A percentile compares a stretch with the other conserved stretches of the same genome.
phyloP scores from a whole-genome alignment of 1,140 invertebrate genomes.

The Drosophila mojavensis region DNA sequence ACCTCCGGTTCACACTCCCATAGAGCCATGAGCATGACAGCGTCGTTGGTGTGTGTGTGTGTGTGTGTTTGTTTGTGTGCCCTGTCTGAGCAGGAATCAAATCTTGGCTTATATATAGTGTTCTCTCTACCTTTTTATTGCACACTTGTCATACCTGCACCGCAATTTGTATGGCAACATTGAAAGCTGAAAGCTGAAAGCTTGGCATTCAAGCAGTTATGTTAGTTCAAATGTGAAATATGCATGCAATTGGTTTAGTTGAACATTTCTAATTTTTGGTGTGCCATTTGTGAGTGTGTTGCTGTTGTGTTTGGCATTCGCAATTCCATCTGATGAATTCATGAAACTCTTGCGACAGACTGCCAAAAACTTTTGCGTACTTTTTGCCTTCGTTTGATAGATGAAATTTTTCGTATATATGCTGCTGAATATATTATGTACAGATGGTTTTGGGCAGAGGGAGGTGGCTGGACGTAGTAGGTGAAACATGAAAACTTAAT shows the following conservation, averaged over 20 bases:
- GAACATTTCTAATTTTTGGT: conserved; percentile 54
- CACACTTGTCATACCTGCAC: conserved; percentile 63
- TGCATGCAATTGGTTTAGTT: conserved; percentile 41
- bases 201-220: conserved; percentile 15
- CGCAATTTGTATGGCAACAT: conserved; percentile 52
- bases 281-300: conserved; percentile 28
- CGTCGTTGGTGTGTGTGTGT: background rate
- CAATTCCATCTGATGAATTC: conserved; percentile 15
- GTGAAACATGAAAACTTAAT: conserved; percentile 22
- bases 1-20: conserved; percentile 33
- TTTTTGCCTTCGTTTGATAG: conserved; percentile 8
- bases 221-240: conserved; percentile 35
- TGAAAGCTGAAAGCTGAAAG: background rate
- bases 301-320: conserved; percentile 5
- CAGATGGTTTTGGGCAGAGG: background rate
- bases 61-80: background rate
- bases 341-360: conserved; percentile 31
- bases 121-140: conserved; percentile 28
- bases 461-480: background rate
- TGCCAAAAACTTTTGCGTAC: conserved; percentile 27
- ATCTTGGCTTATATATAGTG: background rate
- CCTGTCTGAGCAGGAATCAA: conserved; percentile 13
- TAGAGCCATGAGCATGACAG: background rate
- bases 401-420: conserved; percentile 6
- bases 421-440: conserved; percentile 39